A percentile compares a stretch with the other conserved stretches of the same genome.
Conservation (phyloP, 35 echinoderm and acorn worm species). For the Lytechinus pictus region DNA sequence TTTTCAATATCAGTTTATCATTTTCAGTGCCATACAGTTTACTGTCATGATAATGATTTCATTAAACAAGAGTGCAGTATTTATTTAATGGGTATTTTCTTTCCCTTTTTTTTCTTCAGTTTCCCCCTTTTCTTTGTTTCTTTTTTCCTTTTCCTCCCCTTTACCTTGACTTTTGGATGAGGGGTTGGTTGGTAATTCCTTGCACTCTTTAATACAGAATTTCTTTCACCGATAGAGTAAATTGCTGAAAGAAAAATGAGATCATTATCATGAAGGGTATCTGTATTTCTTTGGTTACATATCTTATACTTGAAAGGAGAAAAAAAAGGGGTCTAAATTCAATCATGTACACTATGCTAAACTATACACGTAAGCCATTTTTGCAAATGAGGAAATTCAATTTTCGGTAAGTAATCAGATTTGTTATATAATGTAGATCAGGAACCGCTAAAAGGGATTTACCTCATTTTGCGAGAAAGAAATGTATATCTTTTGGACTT, state of each 20-base stretch:
- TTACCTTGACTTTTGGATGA: not conserved
- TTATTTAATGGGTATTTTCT: no score
- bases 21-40: not conserved
- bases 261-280: not conserved
- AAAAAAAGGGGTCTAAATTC: not conserved
- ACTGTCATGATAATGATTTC: not conserved
- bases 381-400: not conserved
- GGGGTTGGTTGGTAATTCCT: not conserved
- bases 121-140: no score
- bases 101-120: no score
- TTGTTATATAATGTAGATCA: not conserved
- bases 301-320: not conserved
- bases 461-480: not conserved
- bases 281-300: not conserved
- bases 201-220: not conserved
- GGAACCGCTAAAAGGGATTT: not conserved
- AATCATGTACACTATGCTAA: not conserved
- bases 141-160: no score
- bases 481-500: not conserved
- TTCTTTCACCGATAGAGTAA: not conserved
- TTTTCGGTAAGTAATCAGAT: not conserved
- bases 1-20: not conserved
- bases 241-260: not conserved
- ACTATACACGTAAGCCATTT: not conserved
- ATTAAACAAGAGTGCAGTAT: not conserved